A percentile compares a stretch with the other conserved stretches of the same genome.
Conservation (phyloP, 2,888 invertebrate species). For the Chalcis sispes region DNA sequence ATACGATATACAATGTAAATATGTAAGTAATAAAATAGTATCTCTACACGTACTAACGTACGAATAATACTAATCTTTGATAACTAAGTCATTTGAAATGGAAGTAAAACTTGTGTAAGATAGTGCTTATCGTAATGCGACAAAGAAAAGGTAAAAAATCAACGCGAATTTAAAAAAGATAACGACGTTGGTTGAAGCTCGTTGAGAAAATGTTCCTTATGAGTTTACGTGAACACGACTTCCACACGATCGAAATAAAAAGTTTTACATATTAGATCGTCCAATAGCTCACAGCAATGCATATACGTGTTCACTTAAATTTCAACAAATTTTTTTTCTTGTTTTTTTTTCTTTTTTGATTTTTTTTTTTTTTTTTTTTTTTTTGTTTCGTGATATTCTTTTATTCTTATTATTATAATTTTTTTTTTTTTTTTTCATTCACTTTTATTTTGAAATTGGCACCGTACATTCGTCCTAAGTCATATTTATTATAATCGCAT, state of each 20-base stretch:
- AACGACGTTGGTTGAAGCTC: conserved; percentile 66
- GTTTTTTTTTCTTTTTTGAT: background rate
- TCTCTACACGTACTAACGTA: too few relatives aligned
- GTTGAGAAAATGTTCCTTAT: conserved; percentile 58
- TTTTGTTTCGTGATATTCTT: background rate
- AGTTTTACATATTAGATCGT: background rate
- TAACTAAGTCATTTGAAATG: too few relatives aligned
- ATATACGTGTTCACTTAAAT: background rate
- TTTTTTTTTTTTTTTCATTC: background rate
- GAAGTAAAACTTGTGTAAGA: too few relatives aligned
- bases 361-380: background rate
- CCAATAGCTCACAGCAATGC: conserved; percentile 5
- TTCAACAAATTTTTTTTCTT: background rate
- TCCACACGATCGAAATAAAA: conserved; percentile 28
- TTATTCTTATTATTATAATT: background rate
- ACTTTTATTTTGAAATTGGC: conserved; percentile 62
- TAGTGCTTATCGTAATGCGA: too few relatives aligned
- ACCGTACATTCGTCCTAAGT: conserved; percentile 63
- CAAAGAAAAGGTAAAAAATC: too few relatives aligned
- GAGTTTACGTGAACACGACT: conserved; percentile 5
- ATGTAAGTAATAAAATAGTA: too few relatives aligned
- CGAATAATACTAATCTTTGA: too few relatives aligned
- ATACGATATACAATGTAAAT: too few relatives aligned
- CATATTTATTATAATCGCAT: conserved; percentile 3
- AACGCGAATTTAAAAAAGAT: too few relatives aligned